Percentiles rank a stretch among this genome's conserved stretches.
phyloP scores from a whole-genome alignment of 1,140 invertebrate genomes.

The Drosophila murphyi region DNA sequence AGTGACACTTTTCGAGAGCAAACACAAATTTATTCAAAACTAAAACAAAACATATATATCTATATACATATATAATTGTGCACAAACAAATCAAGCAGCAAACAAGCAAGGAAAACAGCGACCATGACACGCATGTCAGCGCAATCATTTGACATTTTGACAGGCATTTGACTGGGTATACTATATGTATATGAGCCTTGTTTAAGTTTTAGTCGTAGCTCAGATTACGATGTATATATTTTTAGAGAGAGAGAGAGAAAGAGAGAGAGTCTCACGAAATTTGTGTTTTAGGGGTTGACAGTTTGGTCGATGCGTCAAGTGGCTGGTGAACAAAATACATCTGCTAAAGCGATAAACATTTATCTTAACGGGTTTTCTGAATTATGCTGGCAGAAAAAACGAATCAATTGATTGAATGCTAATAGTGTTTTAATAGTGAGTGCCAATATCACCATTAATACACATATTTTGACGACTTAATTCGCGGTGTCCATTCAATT shows the following conservation, averaged over 20 bases:
- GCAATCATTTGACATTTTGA: slow-evolving; percentile 82
- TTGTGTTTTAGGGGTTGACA: slow-evolving; percentile 11
- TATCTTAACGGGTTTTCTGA: too few species aligned
- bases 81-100: slow-evolving; percentile 37
- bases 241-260: slow-evolving; percentile 4
- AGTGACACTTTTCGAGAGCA: slow-evolving; percentile 56
- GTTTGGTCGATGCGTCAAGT: neutral
- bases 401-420: too few species aligned
- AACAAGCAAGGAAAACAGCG: slow-evolving; percentile 35
- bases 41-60: slow-evolving; percentile 1
- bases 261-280: slow-evolving; percentile 4
- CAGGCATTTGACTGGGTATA: slow-evolving; percentile 41
- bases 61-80: slow-evolving; percentile 10
- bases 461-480: neutral
- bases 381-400: too few species aligned
- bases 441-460: neutral
- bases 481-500: neutral
- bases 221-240: slow-evolving; percentile 47
- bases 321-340: neutral
- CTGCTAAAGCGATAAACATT: too few species aligned
- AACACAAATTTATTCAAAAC: slow-evolving; percentile 45
- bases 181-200: slow-evolving; percentile 34
- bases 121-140: slow-evolving; percentile 65
- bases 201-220: slow-evolving; percentile 53
- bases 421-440: too few species aligned